Evolutionary conservation across 2,797 vertebrate genomes (phyloP).

Genomic region (Poecile montanus): DNA sequence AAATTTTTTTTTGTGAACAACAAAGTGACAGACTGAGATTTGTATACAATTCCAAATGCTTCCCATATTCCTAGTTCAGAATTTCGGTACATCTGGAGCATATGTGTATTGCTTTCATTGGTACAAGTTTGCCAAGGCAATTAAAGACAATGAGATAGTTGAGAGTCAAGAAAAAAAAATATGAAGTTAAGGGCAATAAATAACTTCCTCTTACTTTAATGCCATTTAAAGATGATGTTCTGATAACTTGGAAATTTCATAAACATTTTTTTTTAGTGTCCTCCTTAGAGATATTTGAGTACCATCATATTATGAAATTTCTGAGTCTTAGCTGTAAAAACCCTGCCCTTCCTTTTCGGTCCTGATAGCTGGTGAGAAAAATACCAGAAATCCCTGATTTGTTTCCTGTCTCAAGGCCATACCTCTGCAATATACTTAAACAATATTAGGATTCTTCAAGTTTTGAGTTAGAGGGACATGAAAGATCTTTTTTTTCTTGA

Average conservation of each 20-base stretch:
- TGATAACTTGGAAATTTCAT: background rate
- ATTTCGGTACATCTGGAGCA: background rate
- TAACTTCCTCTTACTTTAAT: background rate
- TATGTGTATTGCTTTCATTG: background rate
- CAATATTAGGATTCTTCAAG: background rate
- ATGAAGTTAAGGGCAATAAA: background rate
- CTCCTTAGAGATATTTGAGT: background rate
- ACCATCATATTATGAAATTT: background rate
- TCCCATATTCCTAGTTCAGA: background rate
- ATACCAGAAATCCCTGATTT: background rate
- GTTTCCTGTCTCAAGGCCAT: background rate
- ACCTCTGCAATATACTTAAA: background rate
- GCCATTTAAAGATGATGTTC: background rate
- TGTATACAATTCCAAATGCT: background rate
- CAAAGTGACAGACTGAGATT: background rate
- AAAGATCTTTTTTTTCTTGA: background rate
- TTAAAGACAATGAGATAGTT: background rate
- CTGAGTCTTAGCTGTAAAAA: background rate
- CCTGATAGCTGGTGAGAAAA: background rate
- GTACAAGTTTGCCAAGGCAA: background rate
- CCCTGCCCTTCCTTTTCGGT: background rate
- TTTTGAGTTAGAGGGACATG: background rate
- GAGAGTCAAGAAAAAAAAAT: background rate
- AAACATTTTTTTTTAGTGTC: background rate
- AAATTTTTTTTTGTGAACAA: background rate